phyloP scores from a whole-genome alignment of 1,140 invertebrate species.

The Latrodectus geometricus region DNA sequence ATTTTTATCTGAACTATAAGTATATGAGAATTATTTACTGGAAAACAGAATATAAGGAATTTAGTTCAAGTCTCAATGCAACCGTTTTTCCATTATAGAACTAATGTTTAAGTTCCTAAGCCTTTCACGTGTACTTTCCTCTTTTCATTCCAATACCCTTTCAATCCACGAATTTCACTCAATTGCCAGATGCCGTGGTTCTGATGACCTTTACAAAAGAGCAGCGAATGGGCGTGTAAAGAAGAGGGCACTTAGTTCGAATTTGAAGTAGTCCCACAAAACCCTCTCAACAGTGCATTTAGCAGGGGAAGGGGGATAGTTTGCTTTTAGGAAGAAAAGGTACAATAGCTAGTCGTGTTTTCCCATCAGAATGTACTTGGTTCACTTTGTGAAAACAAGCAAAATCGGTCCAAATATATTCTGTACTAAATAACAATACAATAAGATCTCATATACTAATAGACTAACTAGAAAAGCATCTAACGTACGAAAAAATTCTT shows the following conservation, averaged over 20 bases:
- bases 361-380: background rate
- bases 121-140: no score
- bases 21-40: no score
- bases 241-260: background rate
- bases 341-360: background rate
- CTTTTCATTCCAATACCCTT: no score
- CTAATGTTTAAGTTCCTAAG: no score
- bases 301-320: background rate
- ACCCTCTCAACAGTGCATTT: background rate
- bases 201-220: background rate
- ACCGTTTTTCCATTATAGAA: no score
- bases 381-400: background rate
- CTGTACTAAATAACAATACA: no score
- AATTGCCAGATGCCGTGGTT: background rate
- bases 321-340: background rate
- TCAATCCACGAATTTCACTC: background rate
- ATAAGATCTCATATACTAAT: no score
- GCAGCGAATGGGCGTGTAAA: background rate
- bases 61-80: no score
- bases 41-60: no score
- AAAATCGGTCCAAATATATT: background rate
- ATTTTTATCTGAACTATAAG: no score
- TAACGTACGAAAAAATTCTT: no score
- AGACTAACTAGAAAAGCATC: no score
- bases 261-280: background rate